Evolutionary conservation across 2,888 invertebrate species (phyloP).

Genomic region (Rapana venosa): DNA sequence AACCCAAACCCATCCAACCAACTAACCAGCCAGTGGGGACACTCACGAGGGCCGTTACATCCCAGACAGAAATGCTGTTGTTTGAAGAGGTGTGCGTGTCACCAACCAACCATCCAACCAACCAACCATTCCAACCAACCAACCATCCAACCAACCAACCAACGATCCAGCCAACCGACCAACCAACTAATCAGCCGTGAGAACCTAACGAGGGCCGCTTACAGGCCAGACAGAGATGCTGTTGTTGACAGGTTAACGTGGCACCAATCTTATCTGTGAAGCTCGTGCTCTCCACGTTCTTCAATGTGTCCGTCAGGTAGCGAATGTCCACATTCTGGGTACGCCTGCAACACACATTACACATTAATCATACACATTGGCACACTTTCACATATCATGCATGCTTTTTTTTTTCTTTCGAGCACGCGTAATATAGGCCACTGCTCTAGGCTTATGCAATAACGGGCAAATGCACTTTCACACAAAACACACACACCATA

Average conservation of each 20-base stretch:
- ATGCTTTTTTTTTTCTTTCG: neutral
- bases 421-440: neutral
- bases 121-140: too few species aligned
- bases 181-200: too few species aligned
- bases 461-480: neutral
- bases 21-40: too few species aligned
- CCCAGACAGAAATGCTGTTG: neutral
- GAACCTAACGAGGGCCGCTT: neutral
- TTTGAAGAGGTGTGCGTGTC: neutral
- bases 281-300: neutral
- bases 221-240: neutral
- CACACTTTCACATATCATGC: neutral
- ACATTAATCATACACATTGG: neutral
- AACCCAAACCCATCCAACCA: too few species aligned
- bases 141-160: too few species aligned
- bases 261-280: neutral
- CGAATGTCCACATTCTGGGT: neutral
- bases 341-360: neutral
- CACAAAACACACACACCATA: neutral
- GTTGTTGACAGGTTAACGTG: neutral
- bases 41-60: neutral
- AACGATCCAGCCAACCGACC: too few species aligned
- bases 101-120: too few species aligned
- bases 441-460: neutral
- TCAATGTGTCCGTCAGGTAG: neutral